Conservation (phyloP, 2,113 vertebrate species). For the Globicephala melas region DNA sequence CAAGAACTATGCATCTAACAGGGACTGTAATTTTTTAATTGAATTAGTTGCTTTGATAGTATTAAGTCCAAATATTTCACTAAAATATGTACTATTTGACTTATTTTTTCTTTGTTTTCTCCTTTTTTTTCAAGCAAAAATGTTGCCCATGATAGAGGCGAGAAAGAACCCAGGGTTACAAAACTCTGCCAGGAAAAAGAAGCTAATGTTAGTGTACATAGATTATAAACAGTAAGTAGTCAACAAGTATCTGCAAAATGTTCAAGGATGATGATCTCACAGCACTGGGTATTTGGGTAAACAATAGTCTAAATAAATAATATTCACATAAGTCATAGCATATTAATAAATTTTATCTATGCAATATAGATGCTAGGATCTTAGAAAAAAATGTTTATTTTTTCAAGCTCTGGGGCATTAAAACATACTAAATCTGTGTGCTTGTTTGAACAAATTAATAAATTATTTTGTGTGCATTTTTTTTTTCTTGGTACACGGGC, state of each 20-base stretch:
- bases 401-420: background rate
- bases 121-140: background rate
- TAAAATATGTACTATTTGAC: background rate
- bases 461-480: background rate
- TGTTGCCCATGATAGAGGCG: background rate
- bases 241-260: background rate
- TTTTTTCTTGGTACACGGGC: background rate
- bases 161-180: fast-evolving
- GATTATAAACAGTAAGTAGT: background rate
- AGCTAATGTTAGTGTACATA: background rate
- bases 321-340: background rate
- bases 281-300: background rate
- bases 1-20: background rate
- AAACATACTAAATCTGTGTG: background rate
- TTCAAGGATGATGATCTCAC: background rate
- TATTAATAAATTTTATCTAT: background rate
- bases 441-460: background rate
- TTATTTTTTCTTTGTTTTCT: background rate
- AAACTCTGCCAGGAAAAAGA: background rate
- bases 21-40: background rate
- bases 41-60: background rate
- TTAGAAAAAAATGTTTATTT: background rate
- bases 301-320: background rate
- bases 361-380: background rate
- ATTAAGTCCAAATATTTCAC: background rate